A percentile compares a stretch with the other conserved stretches of the same genome.
phyloP scores from a whole-genome alignment of 1,140 invertebrate species.

The Drosophila mauritiana region DNA sequence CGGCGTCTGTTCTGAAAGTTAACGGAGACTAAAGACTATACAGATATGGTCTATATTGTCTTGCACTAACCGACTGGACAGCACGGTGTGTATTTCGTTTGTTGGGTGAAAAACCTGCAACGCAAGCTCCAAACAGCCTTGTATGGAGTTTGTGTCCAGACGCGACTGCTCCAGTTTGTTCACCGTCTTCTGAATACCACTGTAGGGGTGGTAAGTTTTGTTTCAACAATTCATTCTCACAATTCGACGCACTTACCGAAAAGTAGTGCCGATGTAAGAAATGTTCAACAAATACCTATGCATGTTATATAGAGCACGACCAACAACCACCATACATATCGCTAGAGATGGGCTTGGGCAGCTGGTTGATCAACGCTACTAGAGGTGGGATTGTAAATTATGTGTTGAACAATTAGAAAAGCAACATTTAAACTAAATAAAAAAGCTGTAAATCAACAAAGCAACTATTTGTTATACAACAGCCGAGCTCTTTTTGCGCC shows the following conservation, averaged over 20 bases:
- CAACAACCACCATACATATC: background rate
- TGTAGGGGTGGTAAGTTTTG: conserved; percentile 41
- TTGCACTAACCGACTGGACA: conserved; percentile 88
- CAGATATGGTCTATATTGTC: background rate
- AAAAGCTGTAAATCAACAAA: too few species aligned
- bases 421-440: background rate
- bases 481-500: too few species aligned
- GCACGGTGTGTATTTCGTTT: conserved; percentile 85
- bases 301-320: conserved; percentile 84
- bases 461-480: too few species aligned
- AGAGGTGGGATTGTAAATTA: background rate
- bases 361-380: too few species aligned
- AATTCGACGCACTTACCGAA: conserved; percentile 85
- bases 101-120: conserved; percentile 85
- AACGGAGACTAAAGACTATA: background rate
- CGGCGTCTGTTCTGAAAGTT: conserved; percentile 88
- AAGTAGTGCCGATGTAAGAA: conserved; percentile 87
- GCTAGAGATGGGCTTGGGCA: background rate
- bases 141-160: conserved; percentile 87
- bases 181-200: conserved; percentile 86
- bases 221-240: background rate
- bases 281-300: conserved; percentile 87
- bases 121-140: conserved; percentile 88
- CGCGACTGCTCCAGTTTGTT: conserved; percentile 59
- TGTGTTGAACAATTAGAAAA: too few species aligned